These are phyloP conservation scores for Paraplagusia blochii DNA, from an alignment of 2,113 vertebrate genomes.

Conservation along the genomic window DNA sequence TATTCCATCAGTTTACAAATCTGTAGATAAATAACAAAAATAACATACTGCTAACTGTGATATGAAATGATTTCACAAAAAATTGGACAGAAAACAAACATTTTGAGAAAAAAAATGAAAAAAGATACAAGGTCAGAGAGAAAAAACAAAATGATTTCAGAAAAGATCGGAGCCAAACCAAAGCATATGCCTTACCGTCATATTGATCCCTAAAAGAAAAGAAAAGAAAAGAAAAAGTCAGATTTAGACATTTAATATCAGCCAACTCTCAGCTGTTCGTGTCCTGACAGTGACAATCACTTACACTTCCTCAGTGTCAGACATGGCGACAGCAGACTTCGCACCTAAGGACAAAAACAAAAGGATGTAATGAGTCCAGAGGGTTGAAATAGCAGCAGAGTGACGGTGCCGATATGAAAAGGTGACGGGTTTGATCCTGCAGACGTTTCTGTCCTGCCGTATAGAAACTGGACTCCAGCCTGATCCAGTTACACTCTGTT, in stretches of 20 bases:
- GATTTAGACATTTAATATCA: constrained; percentile 5
- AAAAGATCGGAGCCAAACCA: too few species aligned
- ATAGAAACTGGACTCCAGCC: background rate
- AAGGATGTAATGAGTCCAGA: constrained; percentile 4
- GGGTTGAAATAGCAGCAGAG: background rate
- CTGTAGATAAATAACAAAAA: too few species aligned
- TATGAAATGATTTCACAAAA: too few species aligned
- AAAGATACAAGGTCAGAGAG: too few species aligned
- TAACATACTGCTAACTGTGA: too few species aligned
- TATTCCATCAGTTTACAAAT: too few species aligned
- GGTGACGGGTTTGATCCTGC: constrained; percentile 5
- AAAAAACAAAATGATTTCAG: too few species aligned
- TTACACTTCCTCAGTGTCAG: constrained; percentile 91
- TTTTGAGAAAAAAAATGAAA: too few species aligned
- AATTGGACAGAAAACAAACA: too few species aligned
- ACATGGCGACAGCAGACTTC: constrained; percentile 79
- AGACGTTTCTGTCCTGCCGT: background rate
- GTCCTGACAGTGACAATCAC: constrained; percentile 55
- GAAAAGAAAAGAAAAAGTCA: constrained; percentile 18
- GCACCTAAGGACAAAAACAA: constrained; percentile 67
- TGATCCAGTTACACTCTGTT: background rate
- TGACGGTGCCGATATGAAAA: background rate
- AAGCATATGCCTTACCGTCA: constrained; percentile 82
- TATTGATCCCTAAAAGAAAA: constrained; percentile 78
- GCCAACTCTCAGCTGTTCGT: background rate